Evolutionary conservation across 2,888 invertebrate species (phyloP).

Genomic region (Neuroscelio doddi): DNA sequence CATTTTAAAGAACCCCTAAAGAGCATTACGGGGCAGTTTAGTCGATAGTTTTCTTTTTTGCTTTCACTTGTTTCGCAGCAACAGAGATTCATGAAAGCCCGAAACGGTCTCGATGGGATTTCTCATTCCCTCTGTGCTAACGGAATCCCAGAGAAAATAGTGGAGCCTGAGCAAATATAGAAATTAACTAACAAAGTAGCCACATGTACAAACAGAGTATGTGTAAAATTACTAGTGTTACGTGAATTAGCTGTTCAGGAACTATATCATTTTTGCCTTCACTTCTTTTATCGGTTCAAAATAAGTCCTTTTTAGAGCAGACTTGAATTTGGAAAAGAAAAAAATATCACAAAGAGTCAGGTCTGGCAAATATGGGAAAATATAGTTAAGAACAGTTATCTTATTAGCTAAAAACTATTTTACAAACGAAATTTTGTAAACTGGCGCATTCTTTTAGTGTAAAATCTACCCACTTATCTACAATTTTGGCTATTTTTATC

Average conservation of each 20-base stretch:
- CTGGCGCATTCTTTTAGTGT: no score
- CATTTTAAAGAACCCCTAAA: conserved; percentile 47
- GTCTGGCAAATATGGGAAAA: no score
- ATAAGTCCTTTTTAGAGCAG: no score
- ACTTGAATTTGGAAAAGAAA: no score
- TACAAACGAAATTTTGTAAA: no score
- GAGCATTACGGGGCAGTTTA: conserved; percentile 44
- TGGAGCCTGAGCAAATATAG: conserved; percentile 4
- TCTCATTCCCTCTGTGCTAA: not conserved
- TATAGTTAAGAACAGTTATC: no score
- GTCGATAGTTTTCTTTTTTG: conserved; percentile 41
- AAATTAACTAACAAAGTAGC: conserved; percentile 5
- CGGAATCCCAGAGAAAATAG: not conserved
- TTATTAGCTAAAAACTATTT: no score
- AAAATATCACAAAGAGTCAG: no score
- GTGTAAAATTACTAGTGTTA: not conserved
- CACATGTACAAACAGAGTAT: not conserved
- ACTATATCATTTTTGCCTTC: no score
- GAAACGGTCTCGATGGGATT: conserved; percentile 15
- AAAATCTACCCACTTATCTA: no score
- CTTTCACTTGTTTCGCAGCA: conserved; percentile 44
- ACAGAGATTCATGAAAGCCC: conserved; percentile 48
- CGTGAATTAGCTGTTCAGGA: not conserved
- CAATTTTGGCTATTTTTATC: no score
- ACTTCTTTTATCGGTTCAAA: no score